These are phyloP conservation scores for Cetoscarus ocellatus DNA, from an alignment of 2,797 vertebrate genomes.

Conservation along the genomic window DNA sequence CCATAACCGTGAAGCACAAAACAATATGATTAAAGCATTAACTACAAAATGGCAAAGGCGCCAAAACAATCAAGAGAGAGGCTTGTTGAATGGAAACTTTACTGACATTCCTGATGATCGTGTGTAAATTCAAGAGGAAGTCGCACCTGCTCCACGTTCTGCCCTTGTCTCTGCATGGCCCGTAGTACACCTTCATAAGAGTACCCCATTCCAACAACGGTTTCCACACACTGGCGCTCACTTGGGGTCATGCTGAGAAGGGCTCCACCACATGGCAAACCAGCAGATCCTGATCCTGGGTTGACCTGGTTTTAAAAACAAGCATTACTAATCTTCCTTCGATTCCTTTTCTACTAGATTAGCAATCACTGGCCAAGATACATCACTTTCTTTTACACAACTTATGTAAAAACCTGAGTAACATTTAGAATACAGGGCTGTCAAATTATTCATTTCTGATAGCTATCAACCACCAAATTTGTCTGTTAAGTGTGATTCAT, in stretches of 20 bases:
- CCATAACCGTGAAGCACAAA: constrained; percentile 23
- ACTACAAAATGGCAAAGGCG: constrained; percentile 6
- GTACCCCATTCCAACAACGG: constrained; percentile 95
- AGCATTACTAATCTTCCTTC: neutral
- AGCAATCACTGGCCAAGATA: neutral
- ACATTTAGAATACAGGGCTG: neutral
- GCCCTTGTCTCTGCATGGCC: constrained; percentile 97
- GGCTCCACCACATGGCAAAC: constrained; percentile 73
- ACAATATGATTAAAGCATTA: constrained; percentile 7
- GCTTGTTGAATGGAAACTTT: constrained; percentile 1
- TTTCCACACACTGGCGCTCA: constrained; percentile 93
- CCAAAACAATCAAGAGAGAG: constrained; percentile 4
- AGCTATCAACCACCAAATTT: too few relatives aligned
- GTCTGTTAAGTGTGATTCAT: too few relatives aligned
- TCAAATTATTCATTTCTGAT: too few relatives aligned
- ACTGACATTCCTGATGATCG: constrained; percentile 34
- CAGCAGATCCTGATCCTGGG: constrained; percentile 57
- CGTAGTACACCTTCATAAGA: constrained; percentile 92
- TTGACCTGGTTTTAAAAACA: constrained; percentile 57
- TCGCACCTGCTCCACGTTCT: constrained; percentile 96
- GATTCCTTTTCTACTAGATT: neutral
- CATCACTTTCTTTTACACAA: neutral
- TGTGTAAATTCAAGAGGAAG: constrained; percentile 14
- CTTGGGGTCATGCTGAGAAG: constrained; percentile 89
- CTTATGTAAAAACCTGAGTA: neutral